Base-by-base conservation (phyloP, 2,888 invertebrate genomes). In the Sesia bembeciformis region DNA sequence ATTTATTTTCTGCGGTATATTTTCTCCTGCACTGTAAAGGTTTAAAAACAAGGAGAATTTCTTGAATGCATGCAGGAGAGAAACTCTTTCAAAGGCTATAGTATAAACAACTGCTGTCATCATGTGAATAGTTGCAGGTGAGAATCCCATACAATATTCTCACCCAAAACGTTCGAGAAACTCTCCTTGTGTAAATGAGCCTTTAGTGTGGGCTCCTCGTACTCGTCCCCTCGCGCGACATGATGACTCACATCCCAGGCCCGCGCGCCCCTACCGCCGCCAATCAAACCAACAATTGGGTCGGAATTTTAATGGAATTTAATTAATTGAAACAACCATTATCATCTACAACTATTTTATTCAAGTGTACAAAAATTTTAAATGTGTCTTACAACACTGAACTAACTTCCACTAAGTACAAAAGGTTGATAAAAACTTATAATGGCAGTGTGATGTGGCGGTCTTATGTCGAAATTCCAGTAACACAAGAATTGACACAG, bases 401-500 rank as follows among this genome's bases (percentile, higher is more conserved):
- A 61, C 62, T 64, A 62, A 64, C 55, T 40, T 38, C 41, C 54
- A 49, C 65, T 60, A 70, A 63, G 63, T 76, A 78, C 63, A 72
- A 70, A 62, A 73, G 63, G 68, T 64, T 66, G 65, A 71, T 70
- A 71, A 70, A 70, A 71, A 62, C 63, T 40, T 61, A 70, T 70
- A 78, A 72, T 80, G 84, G 84, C 84, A 85, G 85, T 85, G 81
- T 72, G 77, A 78, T 66, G 81, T 81, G 84, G 81, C 76, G 87
- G 88, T 78, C 89, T 76, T 89, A 91, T 92, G 91, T 91, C 88
- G 81, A 90, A 78, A 91, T 91, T 92, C 92, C 92, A 91, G 90
- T 84, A 88, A 81, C 76, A 90, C 84, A 90, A 92, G 92, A 92
- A 92, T 90, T 90, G 92, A 92, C 92, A 90, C 91, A 92, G 91